These are phyloP conservation scores for Globodera ellingtonae DNA, from an alignment of 1,140 invertebrate genomes.

Conservation along the genomic window DNA sequence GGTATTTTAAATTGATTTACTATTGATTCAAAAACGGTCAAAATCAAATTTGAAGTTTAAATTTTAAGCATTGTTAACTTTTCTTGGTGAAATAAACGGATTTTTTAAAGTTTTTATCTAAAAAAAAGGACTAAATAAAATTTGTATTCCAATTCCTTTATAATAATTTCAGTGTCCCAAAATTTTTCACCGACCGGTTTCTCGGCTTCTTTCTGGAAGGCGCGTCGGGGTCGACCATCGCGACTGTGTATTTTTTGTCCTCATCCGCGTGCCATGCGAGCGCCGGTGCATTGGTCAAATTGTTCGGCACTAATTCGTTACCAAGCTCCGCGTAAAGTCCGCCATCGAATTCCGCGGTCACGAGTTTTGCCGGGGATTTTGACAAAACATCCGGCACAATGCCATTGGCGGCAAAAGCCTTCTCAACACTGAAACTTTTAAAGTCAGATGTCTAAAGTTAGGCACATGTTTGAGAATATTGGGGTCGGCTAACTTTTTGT, in stretches of 20 bases:
- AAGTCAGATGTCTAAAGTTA: too few relatives aligned
- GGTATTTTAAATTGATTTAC: too few relatives aligned
- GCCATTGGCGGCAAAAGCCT: background rate
- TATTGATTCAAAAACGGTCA: too few relatives aligned
- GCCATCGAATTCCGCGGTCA: background rate
- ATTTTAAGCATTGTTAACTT: too few relatives aligned
- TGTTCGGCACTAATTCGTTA: background rate
- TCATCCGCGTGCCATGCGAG: background rate
- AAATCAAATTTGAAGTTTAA: too few relatives aligned
- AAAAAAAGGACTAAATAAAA: background rate
- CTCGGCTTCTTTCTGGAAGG: constrained; percentile 28
- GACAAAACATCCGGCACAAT: background rate
- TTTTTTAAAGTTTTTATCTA: too few relatives aligned
- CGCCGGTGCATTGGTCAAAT: background rate
- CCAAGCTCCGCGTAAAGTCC: background rate
- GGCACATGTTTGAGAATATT: too few relatives aligned
- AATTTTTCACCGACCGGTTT: constrained; percentile 24
- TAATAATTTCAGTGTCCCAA: background rate
- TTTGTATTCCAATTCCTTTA: background rate
- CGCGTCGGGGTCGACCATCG: constrained; percentile 32
- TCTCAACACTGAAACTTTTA: background rate
- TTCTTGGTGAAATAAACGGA: too few relatives aligned
- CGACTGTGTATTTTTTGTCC: background rate
- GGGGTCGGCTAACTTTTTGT: too few relatives aligned
- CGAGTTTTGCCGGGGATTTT: background rate